phyloP scores from a whole-genome alignment of 2,888 invertebrate species.

The Caenorhabditis parvicauda region DNA sequence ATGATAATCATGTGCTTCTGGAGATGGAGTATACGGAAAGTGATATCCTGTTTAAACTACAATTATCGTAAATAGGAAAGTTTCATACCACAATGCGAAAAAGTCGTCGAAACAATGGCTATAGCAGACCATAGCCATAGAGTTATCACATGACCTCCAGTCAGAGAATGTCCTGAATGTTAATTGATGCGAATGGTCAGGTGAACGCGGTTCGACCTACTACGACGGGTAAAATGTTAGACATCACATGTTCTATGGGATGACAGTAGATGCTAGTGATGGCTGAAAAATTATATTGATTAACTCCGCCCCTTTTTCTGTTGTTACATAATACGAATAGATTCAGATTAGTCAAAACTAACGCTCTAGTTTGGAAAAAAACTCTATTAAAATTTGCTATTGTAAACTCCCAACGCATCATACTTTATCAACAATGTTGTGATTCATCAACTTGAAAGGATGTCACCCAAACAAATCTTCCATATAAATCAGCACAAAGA shows the following conservation, averaged over 20 bases:
- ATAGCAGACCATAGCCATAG: slow-evolving; percentile 73
- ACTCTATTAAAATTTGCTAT: background rate
- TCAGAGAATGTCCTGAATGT: slow-evolving; percentile 65
- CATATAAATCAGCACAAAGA: too few species aligned
- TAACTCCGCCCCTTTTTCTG: too few species aligned
- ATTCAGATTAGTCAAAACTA: background rate
- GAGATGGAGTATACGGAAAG: slow-evolving; percentile 80
- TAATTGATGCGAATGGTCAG: background rate
- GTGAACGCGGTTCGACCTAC: slow-evolving; percentile 62
- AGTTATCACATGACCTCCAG: slow-evolving; percentile 75
- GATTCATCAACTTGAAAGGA: background rate
- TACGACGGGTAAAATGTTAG: slow-evolving; percentile 77
- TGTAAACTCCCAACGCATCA: too few species aligned
- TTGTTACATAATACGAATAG: too few species aligned
- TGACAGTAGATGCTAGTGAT: slow-evolving; percentile 47
- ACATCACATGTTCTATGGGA: slow-evolving; percentile 65
- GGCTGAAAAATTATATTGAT: slow-evolving; percentile 20
- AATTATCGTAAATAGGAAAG: slow-evolving; percentile 1
- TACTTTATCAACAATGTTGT: background rate
- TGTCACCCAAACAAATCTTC: too few species aligned
- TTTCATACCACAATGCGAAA: slow-evolving; percentile 73
- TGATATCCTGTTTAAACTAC: slow-evolving; percentile 76
- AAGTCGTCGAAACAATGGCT: slow-evolving; percentile 77
- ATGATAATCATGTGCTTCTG: slow-evolving; percentile 84
- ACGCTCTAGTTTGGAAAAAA: background rate